These are phyloP conservation scores for Spinus olivaceus DNA, from an alignment of 2,797 vertebrate genomes.

Conservation along the genomic window DNA sequence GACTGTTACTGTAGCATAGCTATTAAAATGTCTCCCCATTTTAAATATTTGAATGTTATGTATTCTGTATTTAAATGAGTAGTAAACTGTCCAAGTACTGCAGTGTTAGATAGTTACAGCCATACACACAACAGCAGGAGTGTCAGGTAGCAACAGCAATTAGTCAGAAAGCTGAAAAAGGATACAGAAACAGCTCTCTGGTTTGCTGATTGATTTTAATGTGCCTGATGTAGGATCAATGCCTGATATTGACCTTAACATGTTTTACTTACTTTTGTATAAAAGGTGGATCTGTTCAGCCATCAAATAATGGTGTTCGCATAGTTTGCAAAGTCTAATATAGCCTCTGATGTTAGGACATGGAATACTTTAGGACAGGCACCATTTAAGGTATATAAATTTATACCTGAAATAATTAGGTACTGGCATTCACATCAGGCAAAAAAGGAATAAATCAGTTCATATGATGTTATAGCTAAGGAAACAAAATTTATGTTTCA, in stretches of 20 bases:
- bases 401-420: constrained; percentile 20
- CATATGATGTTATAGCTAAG: constrained; percentile 17
- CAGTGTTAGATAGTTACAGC: constrained; percentile 41
- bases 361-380: background rate
- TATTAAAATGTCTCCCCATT: constrained; percentile 51
- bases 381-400: background rate
- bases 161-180: constrained; percentile 30
- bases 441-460: constrained; percentile 50
- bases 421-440: constrained; percentile 7
- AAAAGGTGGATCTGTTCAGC: background rate
- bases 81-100: constrained; percentile 43
- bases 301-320: background rate
- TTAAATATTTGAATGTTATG: constrained; percentile 51
- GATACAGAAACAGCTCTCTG: background rate
- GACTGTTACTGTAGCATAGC: constrained; percentile 22
- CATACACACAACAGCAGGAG: constrained; percentile 17
- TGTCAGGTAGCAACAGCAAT: background rate
- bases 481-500: constrained; percentile 42
- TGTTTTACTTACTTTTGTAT: background rate
- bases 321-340: background rate
- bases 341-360: background rate
- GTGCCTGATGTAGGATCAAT: background rate
- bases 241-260: constrained; percentile 12
- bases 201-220: constrained; percentile 46
- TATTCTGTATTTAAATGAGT: constrained; percentile 53